Conservation (phyloP, 2,888 invertebrate genomes). For the Cataglyphis albicans region DNA sequence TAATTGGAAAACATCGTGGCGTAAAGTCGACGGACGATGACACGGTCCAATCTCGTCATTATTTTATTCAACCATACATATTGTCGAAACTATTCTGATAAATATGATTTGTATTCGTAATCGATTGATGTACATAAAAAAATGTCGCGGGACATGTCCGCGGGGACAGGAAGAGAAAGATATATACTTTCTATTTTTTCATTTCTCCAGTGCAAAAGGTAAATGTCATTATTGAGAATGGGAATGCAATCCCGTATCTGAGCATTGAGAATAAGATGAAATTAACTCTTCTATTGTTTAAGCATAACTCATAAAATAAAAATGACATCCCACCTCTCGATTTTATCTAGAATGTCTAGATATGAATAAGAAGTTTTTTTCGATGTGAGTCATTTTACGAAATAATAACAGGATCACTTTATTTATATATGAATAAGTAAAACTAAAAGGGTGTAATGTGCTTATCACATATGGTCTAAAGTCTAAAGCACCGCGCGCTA, state of each 20-base stretch:
- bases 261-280: conserved; percentile 6
- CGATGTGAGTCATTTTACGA: neutral
- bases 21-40: neutral
- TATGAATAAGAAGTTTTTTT: conserved; percentile 17
- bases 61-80: neutral
- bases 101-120: neutral
- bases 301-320: conserved; percentile 1
- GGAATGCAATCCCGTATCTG: neutral
- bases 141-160: neutral
- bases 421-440: conserved; percentile 20
- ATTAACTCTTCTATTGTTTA: conserved; percentile 13
- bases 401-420: conserved; percentile 9
- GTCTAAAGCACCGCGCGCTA: conserved; percentile 28
- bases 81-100: conserved; percentile 5
- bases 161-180: neutral
- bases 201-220: neutral
- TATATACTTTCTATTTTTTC: conserved; percentile 4
- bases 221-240: neutral
- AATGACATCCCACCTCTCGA: neutral
- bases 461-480: conserved; percentile 24
- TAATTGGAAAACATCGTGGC: conserved; percentile 29
- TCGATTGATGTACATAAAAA: neutral
- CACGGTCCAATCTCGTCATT: neutral
- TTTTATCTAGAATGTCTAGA: neutral
- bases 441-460: neutral